Base-by-base conservation (phyloP, 2,113 vertebrate genomes). In the Butastur rufipennis region DNA sequence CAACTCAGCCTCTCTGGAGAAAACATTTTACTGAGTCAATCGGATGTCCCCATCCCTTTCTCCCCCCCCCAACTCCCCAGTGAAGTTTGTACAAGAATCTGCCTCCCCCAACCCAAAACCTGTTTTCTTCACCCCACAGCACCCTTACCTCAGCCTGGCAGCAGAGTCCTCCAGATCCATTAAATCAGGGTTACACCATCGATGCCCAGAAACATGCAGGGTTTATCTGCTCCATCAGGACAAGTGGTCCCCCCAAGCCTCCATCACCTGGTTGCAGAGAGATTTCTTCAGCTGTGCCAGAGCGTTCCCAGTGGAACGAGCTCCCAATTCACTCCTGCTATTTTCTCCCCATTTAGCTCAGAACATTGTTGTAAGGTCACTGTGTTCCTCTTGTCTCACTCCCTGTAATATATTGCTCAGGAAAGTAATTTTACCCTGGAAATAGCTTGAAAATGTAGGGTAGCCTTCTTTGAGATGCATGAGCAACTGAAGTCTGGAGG, bases 231-330 rank as follows among this genome's bases (percentile, higher is more conserved):
- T 48, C 13, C 29, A 5, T 3, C 0, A 1, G 38, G 11, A 26
- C 67, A 23, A 13, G 9, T 22, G 21, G 8, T 36, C 7, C 25
- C 50, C 29, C 47, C 65, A 42, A 9, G 12, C 36, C 67, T n/a
- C 67, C 67, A 12, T 20, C 52, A 45, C 1, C 6, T 48, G 36
- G 10, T 25, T 12, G 22, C 62, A 36, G 18, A 0, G 2, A 48
- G 16, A 9, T 68, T 86, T 77, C 80, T 43, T 40, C 63, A 62
- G 58, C 67, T 55, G 13, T 48, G 26, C 50, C 0, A 0, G 11
- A 43, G 7, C 4, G 1, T n/a, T 77, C 74, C 55, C 78, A 27
- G 48, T 0, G 0, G 4, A 38, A 6, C 0, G 0, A 87, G 56
- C 11, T 87, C 68, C 61, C 48, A 26, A 0, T 9, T 66, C 3